phyloP scores from a whole-genome alignment of 1,140 invertebrate genomes.

The Augochlora pura region DNA sequence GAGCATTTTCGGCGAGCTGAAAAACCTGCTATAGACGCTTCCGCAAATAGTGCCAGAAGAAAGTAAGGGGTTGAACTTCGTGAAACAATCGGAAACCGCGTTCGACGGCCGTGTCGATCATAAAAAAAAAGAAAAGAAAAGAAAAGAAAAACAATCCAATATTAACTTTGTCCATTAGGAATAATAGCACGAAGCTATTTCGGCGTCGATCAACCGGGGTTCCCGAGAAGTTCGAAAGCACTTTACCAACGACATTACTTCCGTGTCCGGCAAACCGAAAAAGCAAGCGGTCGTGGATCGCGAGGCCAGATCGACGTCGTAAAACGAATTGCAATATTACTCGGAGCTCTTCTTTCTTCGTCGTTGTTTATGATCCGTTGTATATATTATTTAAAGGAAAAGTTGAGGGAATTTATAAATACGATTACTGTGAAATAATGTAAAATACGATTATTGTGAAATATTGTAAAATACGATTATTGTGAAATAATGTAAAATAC shows the following conservation, averaged over 20 bases:
- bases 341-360: not conserved
- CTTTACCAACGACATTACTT: slow-evolving; percentile 23
- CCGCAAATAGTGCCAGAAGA: no score
- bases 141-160: slow-evolving; percentile 13
- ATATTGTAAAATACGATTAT: no score
- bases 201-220: slow-evolving; percentile 2
- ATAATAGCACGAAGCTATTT: not conserved
- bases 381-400: no score
- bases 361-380: not conserved
- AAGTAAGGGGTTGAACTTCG: no score
- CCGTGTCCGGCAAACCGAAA: slow-evolving; percentile 1
- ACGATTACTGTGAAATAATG: no score
- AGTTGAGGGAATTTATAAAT: no score
- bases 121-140: slow-evolving; percentile 7
- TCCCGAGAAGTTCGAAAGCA: slow-evolving; percentile 13
- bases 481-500: no score
- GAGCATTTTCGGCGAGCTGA: no score
- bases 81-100: not conserved
- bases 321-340: not conserved
- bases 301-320: not conserved
- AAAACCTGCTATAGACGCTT: no score
- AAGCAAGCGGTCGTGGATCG: slow-evolving; percentile 3
- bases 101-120: not conserved
- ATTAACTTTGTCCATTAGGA: slow-evolving; percentile 38
- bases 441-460: no score